phyloP scores from a whole-genome alignment of 30 jellyfish, hydroid and myxozoan species.

The Pseudorhiza aurosa region DNA sequence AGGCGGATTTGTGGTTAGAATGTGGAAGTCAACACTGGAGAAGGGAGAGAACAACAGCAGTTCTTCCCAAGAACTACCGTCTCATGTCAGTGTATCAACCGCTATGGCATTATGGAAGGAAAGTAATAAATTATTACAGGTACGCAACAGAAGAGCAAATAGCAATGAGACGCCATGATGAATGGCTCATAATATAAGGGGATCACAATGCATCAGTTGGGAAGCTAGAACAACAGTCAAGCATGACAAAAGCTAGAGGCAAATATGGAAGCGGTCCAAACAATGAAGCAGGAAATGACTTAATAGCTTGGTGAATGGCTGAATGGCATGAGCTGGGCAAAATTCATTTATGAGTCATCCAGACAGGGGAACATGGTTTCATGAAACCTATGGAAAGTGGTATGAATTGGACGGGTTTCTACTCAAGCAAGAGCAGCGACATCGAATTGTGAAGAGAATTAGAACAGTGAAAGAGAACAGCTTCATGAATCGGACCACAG shows the following conservation, averaged over 20 bases:
- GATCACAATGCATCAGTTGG: not conserved
- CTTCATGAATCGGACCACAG: too few species aligned
- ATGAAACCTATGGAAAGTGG: not conserved
- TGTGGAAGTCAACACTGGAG: not conserved
- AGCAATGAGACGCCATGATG: constrained; percentile 15
- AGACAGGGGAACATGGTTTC: constrained; percentile 13
- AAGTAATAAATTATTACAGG: not conserved
- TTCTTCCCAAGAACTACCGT: constrained; percentile 6
- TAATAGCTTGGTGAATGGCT: not conserved
- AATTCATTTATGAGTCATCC: constrained; percentile 1
- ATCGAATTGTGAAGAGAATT: not conserved
- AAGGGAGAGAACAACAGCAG: not conserved
- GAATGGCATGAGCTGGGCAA: constrained; percentile 1
- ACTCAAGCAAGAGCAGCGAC: not conserved
- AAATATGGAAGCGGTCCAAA: constrained; percentile 6
- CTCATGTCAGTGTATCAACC: constrained; percentile 8
- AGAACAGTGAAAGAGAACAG: not conserved
- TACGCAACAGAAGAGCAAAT: not conserved
- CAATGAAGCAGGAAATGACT: not conserved
- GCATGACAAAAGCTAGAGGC: not conserved
- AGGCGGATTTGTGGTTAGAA: not conserved
- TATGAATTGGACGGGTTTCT: not conserved
- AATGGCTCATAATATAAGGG: not conserved
- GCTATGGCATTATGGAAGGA: not conserved
- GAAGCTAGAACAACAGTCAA: not conserved